These are phyloP conservation scores for Sebastolobus altivelis DNA, from an alignment of 2,797 vertebrate species.

Conservation along the genomic window DNA sequence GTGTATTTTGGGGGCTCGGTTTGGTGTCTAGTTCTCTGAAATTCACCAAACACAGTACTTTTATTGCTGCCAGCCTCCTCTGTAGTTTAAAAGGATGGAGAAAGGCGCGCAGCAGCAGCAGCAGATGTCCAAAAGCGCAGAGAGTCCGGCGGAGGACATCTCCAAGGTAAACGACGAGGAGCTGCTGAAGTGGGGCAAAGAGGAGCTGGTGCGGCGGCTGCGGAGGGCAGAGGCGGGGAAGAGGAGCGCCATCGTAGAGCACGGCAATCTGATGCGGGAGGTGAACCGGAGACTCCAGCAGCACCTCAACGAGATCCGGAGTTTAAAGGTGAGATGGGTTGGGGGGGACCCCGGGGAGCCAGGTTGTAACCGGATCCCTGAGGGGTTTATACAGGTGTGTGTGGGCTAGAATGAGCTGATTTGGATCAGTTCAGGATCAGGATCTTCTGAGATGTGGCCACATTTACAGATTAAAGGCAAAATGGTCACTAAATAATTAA, in stretches of 20 bases:
- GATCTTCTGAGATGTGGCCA: not conserved
- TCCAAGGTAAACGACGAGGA: slow-evolving; percentile 93
- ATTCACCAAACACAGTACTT: slow-evolving; percentile 35
- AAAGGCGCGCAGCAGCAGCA: slow-evolving; percentile 60
- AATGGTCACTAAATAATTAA: not conserved
- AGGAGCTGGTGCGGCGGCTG: slow-evolving; percentile 93
- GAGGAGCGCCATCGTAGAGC: slow-evolving; percentile 96
- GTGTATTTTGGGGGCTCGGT: slow-evolving; percentile 32
- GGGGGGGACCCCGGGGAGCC: not conserved
- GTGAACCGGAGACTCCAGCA: slow-evolving; percentile 97
- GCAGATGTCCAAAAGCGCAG: slow-evolving; percentile 79
- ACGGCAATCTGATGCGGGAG: slow-evolving; percentile 96
- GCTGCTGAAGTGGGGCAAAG: slow-evolving; percentile 94
- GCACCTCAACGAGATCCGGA: slow-evolving; percentile 95
- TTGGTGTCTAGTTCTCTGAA: slow-evolving; percentile 24
- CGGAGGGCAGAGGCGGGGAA: slow-evolving; percentile 93
- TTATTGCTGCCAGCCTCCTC: not conserved
- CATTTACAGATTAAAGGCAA: not conserved
- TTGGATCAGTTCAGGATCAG: not conserved
- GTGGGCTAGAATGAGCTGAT: not conserved
- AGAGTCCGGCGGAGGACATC: slow-evolving; percentile 88
- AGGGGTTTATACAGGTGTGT: not conserved
- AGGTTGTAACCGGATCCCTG: not conserved
- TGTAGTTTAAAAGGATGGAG: slow-evolving; percentile 76
- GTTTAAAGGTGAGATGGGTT: slow-evolving; percentile 90